Evolutionary conservation across 2,888 invertebrate species (phyloP).

Genomic region (Timandra comae): DNA sequence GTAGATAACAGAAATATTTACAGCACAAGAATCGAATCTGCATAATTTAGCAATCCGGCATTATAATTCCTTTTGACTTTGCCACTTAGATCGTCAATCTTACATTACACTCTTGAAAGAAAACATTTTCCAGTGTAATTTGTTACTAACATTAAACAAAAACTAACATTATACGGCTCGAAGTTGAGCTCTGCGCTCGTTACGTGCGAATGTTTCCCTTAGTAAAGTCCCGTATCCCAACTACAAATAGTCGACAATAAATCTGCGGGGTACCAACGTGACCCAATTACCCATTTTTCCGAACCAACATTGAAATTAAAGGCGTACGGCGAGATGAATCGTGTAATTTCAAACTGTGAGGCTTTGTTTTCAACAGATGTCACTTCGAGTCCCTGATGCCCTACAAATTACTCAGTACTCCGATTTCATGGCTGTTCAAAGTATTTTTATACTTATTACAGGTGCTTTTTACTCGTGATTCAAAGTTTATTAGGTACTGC

Average conservation of each 20-base stretch:
- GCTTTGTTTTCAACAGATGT: conserved; percentile 52
- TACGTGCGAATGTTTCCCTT: neutral
- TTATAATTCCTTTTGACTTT: no score
- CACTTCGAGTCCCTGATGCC: conserved; percentile 22
- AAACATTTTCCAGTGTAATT: no score
- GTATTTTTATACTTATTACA: neutral
- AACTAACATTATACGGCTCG: no score
- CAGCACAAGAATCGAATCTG: no score
- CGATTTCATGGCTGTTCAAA: neutral
- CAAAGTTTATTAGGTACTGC: no score
- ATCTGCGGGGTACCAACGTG: conserved; percentile 27
- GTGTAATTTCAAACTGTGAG: conserved; percentile 55
- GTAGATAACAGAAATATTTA: no score
- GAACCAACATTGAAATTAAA: conserved; percentile 55
- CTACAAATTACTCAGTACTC: neutral
- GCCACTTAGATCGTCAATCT: no score
- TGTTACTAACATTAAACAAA: no score
- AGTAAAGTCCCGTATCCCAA: neutral
- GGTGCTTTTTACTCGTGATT: neutral
- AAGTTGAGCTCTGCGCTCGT: no score
- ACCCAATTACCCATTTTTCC: conserved; percentile 59
- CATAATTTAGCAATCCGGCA: no score
- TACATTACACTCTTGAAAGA: no score
- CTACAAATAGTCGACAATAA: conserved; percentile 15
- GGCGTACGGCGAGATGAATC: conserved; percentile 48